A percentile compares a stretch with the other conserved stretches of the same genome.
Conservation (phyloP, 2,888 invertebrate genomes). For the Elysia crispata region DNA sequence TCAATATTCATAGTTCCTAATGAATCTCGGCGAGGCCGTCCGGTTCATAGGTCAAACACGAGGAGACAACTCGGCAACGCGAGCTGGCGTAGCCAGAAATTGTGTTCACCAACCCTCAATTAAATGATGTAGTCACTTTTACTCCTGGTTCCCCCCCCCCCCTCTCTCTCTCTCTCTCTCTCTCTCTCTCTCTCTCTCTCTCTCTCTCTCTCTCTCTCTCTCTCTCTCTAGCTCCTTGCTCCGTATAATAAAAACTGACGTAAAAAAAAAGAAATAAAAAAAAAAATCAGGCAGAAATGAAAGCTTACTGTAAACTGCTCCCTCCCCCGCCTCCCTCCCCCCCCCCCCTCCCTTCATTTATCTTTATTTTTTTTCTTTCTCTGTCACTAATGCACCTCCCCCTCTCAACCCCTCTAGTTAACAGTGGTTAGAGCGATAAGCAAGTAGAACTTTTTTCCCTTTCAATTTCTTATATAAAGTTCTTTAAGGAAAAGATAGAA, state of each 20-base stretch:
- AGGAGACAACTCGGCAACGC: constrained; percentile 21
- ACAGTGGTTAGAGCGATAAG: no score
- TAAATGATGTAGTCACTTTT: not conserved
- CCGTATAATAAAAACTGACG: no score
- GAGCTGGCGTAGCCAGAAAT: not conserved
- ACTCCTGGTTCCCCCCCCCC: not conserved
- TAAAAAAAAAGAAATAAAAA: no score
- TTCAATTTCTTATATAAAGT: no score
- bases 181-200: constrained; percentile 1
- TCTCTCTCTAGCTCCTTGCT: no score
- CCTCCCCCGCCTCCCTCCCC: not conserved
- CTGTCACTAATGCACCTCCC: no score
- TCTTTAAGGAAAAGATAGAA: no score
- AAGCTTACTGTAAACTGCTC: no score
- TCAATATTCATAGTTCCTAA: constrained; percentile 47
- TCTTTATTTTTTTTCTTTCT: not conserved
- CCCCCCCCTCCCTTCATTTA: not conserved
- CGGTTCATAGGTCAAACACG: constrained; percentile 42
- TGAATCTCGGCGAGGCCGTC: constrained; percentile 21
- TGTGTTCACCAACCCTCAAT: not conserved
- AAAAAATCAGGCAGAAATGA: no score
- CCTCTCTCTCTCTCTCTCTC: not conserved
- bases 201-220: constrained; percentile 3
- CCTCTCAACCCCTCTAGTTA: no score
- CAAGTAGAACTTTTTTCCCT: no score